Conservation (phyloP, 2,113 vertebrate species). For the Petromus typicus region DNA sequence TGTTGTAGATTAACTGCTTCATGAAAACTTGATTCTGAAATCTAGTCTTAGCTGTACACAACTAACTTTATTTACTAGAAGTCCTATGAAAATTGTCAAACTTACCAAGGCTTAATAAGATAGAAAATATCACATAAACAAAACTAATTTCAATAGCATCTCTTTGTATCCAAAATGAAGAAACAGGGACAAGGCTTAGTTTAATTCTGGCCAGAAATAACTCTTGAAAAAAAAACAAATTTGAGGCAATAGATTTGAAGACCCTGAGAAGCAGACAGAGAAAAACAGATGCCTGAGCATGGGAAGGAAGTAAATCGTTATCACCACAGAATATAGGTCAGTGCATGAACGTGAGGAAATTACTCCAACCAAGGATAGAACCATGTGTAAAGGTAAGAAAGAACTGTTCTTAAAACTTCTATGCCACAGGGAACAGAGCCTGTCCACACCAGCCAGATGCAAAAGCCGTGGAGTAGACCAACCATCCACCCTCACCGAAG, state of each 20-base stretch:
- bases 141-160: conserved; percentile 19
- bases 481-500: neutral
- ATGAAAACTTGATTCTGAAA: neutral
- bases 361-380: neutral
- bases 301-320: neutral
- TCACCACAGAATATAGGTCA: neutral
- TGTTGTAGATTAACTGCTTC: neutral
- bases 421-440: neutral
- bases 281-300: neutral
- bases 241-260: neutral
- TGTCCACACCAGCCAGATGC: neutral
- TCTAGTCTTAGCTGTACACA: neutral
- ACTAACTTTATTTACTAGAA: conserved; percentile 28
- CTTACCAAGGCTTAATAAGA: neutral
- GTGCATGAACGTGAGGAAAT: neutral
- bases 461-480: neutral
- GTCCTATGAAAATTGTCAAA: neutral
- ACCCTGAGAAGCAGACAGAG: neutral
- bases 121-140: conserved; percentile 25
- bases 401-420: neutral
- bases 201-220: neutral
- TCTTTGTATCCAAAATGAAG: neutral
- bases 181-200: neutral
- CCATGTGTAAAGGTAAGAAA: neutral
- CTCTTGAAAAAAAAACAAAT: neutral